phyloP scores from a whole-genome alignment of 2,797 vertebrate species.

The Martes flavigula region DNA sequence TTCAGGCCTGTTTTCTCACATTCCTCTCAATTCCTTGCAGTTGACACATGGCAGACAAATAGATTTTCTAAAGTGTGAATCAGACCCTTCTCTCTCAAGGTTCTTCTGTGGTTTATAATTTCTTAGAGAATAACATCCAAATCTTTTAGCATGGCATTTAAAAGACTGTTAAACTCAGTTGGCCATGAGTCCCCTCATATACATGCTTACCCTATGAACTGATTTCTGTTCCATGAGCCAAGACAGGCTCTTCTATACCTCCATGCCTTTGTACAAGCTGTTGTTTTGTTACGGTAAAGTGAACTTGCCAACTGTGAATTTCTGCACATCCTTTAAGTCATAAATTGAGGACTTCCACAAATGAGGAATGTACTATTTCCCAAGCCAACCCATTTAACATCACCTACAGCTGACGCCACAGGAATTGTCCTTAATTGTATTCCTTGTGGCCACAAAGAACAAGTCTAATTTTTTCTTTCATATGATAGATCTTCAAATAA shows the following conservation, averaged over 20 bases:
- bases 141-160: neutral
- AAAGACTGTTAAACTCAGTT: neutral
- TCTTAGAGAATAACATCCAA: neutral
- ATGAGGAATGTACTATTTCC: neutral
- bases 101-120: neutral
- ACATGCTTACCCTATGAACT: neutral
- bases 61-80: neutral
- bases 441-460: neutral
- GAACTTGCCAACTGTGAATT: neutral
- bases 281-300: neutral
- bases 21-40: neutral
- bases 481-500: neutral
- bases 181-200: neutral
- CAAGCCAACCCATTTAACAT: neutral
- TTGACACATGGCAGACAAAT: neutral
- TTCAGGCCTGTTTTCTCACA: neutral
- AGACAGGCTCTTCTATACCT: neutral
- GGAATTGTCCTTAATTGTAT: neutral
- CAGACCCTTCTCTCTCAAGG: neutral
- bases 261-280: neutral
- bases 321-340: neutral
- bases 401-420: neutral
- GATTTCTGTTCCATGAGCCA: neutral
- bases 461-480: neutral
- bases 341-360: neutral